Percentiles rank a stretch among this genome's conserved stretches.
Evolutionary conservation across 2,797 vertebrate species (phyloP).

Genomic region (Phoeniculus purpureus): DNA sequence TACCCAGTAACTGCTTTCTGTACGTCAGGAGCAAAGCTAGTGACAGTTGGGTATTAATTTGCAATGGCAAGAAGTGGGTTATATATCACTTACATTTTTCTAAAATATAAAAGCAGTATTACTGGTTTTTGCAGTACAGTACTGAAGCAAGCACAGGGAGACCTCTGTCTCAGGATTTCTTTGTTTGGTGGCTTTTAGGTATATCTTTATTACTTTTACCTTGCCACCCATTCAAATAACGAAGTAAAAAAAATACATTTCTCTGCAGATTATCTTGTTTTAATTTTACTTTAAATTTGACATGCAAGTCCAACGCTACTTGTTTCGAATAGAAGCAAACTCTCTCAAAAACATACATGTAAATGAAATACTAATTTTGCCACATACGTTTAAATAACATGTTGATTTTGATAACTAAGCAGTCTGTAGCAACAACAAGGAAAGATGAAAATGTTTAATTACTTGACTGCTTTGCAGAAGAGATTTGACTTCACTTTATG

Average conservation of each 20-base stretch:
- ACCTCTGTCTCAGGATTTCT: not conserved
- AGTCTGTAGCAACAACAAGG: not conserved
- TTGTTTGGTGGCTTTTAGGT: not conserved
- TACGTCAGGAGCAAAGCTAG: not conserved
- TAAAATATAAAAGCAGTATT: not conserved
- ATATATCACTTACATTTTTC: not conserved
- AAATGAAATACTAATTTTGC: not conserved
- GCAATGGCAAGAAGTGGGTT: not conserved
- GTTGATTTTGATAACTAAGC: not conserved
- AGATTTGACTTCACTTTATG: not conserved
- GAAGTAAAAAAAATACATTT: not conserved
- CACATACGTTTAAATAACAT: not conserved
- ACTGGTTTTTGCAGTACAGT: not conserved
- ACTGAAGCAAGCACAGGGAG: not conserved
- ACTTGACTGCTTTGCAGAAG: not conserved
- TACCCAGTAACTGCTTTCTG: not conserved
- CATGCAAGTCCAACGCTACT: not conserved
- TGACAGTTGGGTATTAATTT: not conserved
- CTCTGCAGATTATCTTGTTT: not conserved
- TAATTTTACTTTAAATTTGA: not conserved
- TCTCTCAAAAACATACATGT: not conserved
- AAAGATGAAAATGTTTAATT: not conserved
- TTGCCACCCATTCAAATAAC: not conserved
- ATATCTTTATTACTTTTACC: not conserved
- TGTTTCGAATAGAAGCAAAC: not conserved